phyloP scores from a whole-genome alignment of 1,140 invertebrate species.

The Chironomus striatipennis region DNA sequence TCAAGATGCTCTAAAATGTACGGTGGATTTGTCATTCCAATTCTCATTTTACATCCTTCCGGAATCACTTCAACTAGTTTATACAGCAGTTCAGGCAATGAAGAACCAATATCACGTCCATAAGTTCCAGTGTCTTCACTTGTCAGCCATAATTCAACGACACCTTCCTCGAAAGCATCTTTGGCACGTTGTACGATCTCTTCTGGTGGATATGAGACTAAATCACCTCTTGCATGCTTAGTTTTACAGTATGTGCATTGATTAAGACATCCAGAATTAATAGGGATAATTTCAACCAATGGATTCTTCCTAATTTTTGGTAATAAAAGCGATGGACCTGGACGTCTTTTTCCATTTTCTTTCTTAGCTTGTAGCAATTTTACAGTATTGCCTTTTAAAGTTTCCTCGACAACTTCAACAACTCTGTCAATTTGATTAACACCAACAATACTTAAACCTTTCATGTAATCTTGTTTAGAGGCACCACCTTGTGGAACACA shows the following conservation, averaged over 20 bases:
- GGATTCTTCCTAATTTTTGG: slow-evolving; percentile 95
- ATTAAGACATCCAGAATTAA: slow-evolving; percentile 96
- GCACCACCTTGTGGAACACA: slow-evolving; percentile 87
- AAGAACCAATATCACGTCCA: slow-evolving; percentile 86
- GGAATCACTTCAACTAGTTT: slow-evolving; percentile 86
- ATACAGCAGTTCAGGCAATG: slow-evolving; percentile 78
- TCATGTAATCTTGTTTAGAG: slow-evolving; percentile 60
- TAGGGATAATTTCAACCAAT: slow-evolving; percentile 94
- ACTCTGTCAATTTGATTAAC: slow-evolving; percentile 97
- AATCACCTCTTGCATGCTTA: slow-evolving; percentile 90
- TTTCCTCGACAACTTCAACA: slow-evolving; percentile 98
- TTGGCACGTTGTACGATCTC: slow-evolving; percentile 69
- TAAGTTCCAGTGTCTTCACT: slow-evolving; percentile 98
- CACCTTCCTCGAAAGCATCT: slow-evolving; percentile 87
- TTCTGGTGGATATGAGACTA: slow-evolving; percentile 85
- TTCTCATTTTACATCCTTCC: slow-evolving; percentile 72
- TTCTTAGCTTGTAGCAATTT: slow-evolving; percentile 75
- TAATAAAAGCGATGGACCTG: slow-evolving; percentile 75
- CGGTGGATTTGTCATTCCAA: slow-evolving; percentile 98
- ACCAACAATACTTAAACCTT: slow-evolving; percentile 85
- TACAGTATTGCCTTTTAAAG: slow-evolving; percentile 69
- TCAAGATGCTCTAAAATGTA: slow-evolving; percentile 93
- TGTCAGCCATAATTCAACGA: slow-evolving; percentile 96
- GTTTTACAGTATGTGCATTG: slow-evolving; percentile 99
- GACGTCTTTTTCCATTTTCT: slow-evolving; percentile 66